Conservation (phyloP, 1,140 invertebrate genomes). For the Phortica variegata region DNA sequence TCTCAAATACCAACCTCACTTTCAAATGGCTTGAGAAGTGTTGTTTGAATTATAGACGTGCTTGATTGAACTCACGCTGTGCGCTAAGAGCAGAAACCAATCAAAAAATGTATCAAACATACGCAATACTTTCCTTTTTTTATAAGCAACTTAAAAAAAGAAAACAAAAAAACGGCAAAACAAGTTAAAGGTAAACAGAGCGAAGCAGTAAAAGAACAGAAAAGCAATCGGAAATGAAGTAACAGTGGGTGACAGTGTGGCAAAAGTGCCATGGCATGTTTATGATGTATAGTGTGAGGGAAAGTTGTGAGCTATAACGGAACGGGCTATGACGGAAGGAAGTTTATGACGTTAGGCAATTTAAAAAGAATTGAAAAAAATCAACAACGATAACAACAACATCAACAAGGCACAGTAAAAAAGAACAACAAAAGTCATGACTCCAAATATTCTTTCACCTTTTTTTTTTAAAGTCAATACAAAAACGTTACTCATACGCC, state of each 20-base stretch:
- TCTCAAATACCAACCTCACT: no score
- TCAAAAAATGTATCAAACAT: slow-evolving; percentile 23
- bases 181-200: no score
- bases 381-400: slow-evolving; percentile 21
- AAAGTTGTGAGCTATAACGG: no score
- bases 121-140: no score
- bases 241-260: neutral
- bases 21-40: no score
- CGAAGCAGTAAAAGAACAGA: neutral
- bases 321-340: no score
- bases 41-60: slow-evolving; percentile 40
- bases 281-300: neutral
- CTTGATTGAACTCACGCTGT: slow-evolving; percentile 33
- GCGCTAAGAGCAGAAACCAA: slow-evolving; percentile 33
- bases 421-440: slow-evolving; percentile 1
- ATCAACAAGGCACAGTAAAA: slow-evolving; percentile 4
- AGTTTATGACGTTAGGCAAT: no score
- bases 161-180: neutral
- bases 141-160: no score
- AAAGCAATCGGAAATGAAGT: neutral
- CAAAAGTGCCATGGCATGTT: slow-evolving; percentile 4
- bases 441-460: no score
- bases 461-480: no score
- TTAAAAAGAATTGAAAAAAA: neutral
- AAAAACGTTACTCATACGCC: no score